Conservation (phyloP, 2,888 invertebrate species). For the Zootermopsis nevadensis region DNA sequence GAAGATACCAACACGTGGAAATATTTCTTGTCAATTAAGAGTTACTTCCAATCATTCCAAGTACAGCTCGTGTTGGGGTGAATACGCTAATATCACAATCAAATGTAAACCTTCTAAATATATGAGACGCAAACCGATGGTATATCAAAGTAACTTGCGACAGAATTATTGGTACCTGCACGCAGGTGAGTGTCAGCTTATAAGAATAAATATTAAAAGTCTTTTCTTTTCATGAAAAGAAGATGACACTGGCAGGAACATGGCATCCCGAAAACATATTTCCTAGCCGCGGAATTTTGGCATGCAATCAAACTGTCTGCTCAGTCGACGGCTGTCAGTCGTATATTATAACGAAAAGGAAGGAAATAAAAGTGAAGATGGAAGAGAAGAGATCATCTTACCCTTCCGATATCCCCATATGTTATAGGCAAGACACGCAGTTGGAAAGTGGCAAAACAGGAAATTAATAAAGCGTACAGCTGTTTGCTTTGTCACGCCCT, state of each 20-base stretch:
- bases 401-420: slow-evolving; percentile 22
- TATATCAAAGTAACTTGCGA: too few relatives aligned
- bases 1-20: too few relatives aligned
- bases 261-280: neutral
- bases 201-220: too few relatives aligned
- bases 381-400: neutral
- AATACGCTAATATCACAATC: too few relatives aligned
- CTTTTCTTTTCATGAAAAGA: too few relatives aligned
- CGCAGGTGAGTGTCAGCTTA: too few relatives aligned
- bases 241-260: neutral
- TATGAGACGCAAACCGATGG: too few relatives aligned
- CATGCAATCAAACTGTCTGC: slow-evolving; percentile 22
- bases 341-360: neutral
- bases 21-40: too few relatives aligned
- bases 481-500: slow-evolving; percentile 35
- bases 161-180: too few relatives aligned
- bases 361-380: neutral
- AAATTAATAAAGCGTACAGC: slow-evolving; percentile 37
- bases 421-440: neutral
- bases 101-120: too few relatives aligned
- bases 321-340: slow-evolving; percentile 16
- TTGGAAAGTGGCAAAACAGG: slow-evolving; percentile 20
- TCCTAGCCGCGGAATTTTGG: slow-evolving; percentile 12
- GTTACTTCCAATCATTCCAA: too few relatives aligned
- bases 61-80: too few relatives aligned